Base-by-base conservation (phyloP, 2,888 invertebrate genomes). In the Andrena dorsata region DNA sequence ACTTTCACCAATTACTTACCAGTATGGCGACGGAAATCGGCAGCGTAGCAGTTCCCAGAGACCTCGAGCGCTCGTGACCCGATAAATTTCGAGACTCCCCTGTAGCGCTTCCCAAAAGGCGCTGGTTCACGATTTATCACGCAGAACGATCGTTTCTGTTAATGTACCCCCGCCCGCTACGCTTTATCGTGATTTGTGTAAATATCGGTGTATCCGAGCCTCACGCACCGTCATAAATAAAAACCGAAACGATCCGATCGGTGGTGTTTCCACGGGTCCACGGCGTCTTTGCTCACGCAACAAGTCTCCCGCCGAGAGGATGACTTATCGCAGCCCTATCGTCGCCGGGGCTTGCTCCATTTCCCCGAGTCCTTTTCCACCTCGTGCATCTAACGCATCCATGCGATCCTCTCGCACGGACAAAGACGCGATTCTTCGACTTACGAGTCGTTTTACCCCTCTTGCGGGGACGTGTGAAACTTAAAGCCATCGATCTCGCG, bases 241-340 rank as follows among this genome's bases (percentile, higher is more conserved):
- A 78, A 76, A 76, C 13, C 49, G 41, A 74, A 83, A 82, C 66
- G 74, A 64, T 66, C 47, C 65, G 61, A 74, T 30, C 74, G 53
- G 20, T 32, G 63, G 56, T 41, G 70, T 75, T 84, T 70, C 84
- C 76, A 71, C 73, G 70, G 60, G 60, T 80, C 71, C 69, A 66
- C 82, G 71, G 58, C 71, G 71, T 74, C 70, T 56, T 20, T 69
- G 68, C 87, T 88, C 87, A 87, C 87, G 88, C 88, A 87, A 87
- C 87, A 86, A 87, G 87, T 88, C 81, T 76, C 87, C 87, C 64
- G 72, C 81, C 68, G 75, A 23, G 85, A 76, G 76, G 83, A 88
- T 87, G 88, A 88, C 88, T 87, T 88, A 87, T 87, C 78, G 87
- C 76, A 51, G 73, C 84, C 80, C 65, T 66, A 80, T 88, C 87